phyloP scores from a whole-genome alignment of 2,888 invertebrate genomes.

The Quadriops clusia region DNA sequence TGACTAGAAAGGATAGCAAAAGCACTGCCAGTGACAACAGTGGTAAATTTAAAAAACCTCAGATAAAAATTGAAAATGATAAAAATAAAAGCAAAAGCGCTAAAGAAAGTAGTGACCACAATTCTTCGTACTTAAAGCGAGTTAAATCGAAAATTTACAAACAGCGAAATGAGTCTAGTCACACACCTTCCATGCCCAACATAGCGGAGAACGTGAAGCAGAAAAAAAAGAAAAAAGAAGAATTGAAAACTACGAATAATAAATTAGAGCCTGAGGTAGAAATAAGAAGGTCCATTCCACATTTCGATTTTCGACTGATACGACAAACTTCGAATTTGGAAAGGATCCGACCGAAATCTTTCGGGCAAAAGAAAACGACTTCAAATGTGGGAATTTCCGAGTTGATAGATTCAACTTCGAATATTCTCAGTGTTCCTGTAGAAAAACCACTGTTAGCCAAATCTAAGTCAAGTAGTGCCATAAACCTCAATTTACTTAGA shows the following conservation, averaged over 20 bases:
- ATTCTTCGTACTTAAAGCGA: slow-evolving; percentile 32
- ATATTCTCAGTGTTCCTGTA: slow-evolving; percentile 5
- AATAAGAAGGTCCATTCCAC: slow-evolving; percentile 19
- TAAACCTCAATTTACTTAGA: slow-evolving; percentile 33
- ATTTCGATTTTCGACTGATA: slow-evolving; percentile 31
- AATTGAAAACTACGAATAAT: slow-evolving; percentile 8
- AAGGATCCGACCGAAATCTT: slow-evolving; percentile 26
- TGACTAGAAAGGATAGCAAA: slow-evolving; percentile 15
- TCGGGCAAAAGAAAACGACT: slow-evolving; percentile 23
- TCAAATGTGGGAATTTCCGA: slow-evolving; percentile 22
- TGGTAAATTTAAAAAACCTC: slow-evolving; percentile 9
- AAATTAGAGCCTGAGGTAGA: slow-evolving; percentile 11
- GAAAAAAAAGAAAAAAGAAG: slow-evolving; percentile 23
- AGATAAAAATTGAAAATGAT: slow-evolving; percentile 6
- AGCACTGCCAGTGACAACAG: slow-evolving; percentile 12
- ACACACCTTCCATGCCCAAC: slow-evolving; percentile 24
- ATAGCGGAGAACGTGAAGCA: slow-evolving; percentile 23
- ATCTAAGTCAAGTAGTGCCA: slow-evolving; percentile 36
- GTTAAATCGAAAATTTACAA: slow-evolving; percentile 36
- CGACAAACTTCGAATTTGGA: slow-evolving; percentile 37
- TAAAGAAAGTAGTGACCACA: slow-evolving; percentile 4
- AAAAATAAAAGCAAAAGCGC: slow-evolving; percentile 7
- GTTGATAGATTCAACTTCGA: slow-evolving; percentile 16
- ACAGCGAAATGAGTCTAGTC: slow-evolving; percentile 23
- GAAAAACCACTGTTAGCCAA: slow-evolving; percentile 31